A percentile compares a stretch with the other conserved stretches of the same genome.
phyloP scores from a whole-genome alignment of 2,113 vertebrate genomes.

The Dolichotis patagonum region DNA sequence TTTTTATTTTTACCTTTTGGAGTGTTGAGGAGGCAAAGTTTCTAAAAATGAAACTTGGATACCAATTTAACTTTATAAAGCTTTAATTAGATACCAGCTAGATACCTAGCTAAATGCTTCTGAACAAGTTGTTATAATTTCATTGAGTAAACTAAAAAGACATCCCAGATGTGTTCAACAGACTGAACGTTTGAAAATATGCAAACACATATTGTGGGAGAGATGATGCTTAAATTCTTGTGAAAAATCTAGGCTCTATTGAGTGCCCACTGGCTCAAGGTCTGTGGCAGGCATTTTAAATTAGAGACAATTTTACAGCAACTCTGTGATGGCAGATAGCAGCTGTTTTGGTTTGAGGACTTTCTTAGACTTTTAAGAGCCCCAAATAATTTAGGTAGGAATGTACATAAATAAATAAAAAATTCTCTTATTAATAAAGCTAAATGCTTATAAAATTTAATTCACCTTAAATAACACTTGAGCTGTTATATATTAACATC shows the following conservation, averaged over 20 bases:
- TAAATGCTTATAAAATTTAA: background rate
- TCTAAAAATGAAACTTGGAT: background rate
- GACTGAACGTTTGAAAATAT: background rate
- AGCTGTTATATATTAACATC: background rate
- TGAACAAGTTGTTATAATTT: background rate
- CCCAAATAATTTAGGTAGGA: background rate
- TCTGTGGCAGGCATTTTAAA: background rate
- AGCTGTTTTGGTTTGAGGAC: background rate
- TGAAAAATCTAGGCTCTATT: background rate
- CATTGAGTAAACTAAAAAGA: background rate
- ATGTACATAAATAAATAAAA: background rate
- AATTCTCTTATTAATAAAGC: background rate
- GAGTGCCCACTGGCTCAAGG: background rate
- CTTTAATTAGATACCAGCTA: background rate
- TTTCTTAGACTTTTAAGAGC: background rate
- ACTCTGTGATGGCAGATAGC: background rate
- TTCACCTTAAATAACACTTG: background rate
- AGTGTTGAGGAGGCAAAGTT: background rate
- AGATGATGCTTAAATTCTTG: background rate
- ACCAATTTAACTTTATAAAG: background rate
- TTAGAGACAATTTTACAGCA: background rate
- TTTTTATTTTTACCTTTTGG: background rate
- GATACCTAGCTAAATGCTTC: background rate
- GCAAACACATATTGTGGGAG: background rate
- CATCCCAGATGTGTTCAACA: background rate